Base-by-base conservation (phyloP, 2,797 vertebrate genomes). In the Intellagama lesueurii region DNA sequence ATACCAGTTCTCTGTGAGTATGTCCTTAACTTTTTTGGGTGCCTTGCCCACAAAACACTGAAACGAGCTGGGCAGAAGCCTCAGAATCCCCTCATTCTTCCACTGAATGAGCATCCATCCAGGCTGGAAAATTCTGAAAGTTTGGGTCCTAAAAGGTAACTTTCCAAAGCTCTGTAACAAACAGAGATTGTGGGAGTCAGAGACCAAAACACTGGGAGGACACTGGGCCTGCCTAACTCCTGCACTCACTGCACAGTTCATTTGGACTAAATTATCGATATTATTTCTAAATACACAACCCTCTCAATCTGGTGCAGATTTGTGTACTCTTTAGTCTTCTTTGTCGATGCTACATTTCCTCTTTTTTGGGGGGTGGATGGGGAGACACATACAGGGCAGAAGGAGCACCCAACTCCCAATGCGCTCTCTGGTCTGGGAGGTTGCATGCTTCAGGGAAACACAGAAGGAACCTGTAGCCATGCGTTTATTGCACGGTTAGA, bases 401-500 rank as follows among this genome's bases (percentile, higher is more conserved):
- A 7, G 32, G 32, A 60, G 12, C 47, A 52, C 44, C 83, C 72
- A 47, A 16, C 44, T 35, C 4, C 69, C 11, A 47, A 7, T 26
- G 22, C 40, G 30, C 3, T 72, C 17, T 52, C 47, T 1, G 2
- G 56, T 40, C 60, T 24, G 16, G n/a, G 28, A 40, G 52, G 70
- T 26, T 26, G 12, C n/a, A 17, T 35, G 11, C 35, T 76, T 85
- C 22, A 0, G 84, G 83, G 12, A 2, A 0, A 47, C 89, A 80
- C 64, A 72, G 75, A 17, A 24, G 26, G 22, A 24, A 30, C 32
- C 28, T 14, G n/a, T 44, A 60, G 73, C 91, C 56, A 85, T 0
- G 1, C 4, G 7, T 89, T 94, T 92, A 77, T 89, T 91, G 14
- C 30, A 0, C 91, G 91, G 32, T 85, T 79, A 8, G 2, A 17